Conservation (phyloP, 1,140 invertebrate species). For the Leptinotarsa undecemlineata region DNA sequence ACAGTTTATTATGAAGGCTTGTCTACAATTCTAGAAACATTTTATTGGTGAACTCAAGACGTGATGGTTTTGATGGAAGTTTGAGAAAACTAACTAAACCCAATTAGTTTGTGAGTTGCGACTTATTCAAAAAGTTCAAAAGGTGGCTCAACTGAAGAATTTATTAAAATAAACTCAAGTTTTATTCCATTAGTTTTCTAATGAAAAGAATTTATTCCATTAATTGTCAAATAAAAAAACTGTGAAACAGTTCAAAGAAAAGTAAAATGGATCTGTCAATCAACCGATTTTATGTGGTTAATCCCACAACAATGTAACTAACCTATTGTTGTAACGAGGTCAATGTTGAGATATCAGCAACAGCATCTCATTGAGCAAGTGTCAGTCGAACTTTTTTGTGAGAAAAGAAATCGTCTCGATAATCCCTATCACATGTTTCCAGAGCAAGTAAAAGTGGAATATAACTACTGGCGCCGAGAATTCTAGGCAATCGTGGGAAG, state of each 20-base stretch:
- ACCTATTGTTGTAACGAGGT: background rate
- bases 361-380: background rate
- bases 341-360: background rate
- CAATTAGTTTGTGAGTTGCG: no score
- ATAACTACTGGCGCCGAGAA: background rate
- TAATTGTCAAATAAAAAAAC: background rate
- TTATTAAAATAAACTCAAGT: no score
- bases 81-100: no score
- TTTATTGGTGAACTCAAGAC: no score
- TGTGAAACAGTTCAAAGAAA: background rate
- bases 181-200: no score
- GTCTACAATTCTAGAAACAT: no score
- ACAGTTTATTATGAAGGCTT: no score
- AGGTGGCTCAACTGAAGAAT: no score
- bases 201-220: background rate
- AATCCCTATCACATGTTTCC: background rate
- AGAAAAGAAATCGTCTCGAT: background rate
- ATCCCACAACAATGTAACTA: background rate
- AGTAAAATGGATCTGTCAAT: constrained; percentile 2
- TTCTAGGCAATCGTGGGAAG: background rate
- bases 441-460: constrained; percentile 3
- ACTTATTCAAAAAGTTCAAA: no score
- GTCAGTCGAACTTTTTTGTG: background rate
- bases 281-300: background rate
- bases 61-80: no score